phyloP scores from a whole-genome alignment of 2,797 vertebrate genomes.

The Urosaurus nigricauda region DNA sequence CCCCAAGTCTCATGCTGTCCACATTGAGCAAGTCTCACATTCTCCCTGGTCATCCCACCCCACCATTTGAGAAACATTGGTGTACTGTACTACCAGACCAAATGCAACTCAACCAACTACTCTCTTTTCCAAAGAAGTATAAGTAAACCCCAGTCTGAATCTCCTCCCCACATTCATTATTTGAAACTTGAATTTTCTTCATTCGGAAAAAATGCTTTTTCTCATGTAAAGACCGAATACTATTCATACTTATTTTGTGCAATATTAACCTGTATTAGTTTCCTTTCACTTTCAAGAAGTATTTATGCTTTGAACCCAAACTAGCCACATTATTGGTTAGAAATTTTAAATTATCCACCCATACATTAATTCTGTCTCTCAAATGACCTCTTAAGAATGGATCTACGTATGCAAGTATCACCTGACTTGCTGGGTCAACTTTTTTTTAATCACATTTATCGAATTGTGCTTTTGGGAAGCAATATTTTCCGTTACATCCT shows the following conservation, averaged over 20 bases:
- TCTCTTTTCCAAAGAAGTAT: too few species aligned
- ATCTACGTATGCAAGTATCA: background rate
- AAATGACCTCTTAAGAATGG: background rate
- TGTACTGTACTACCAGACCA: too few species aligned
- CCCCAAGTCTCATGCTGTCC: too few species aligned
- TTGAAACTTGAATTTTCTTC: background rate
- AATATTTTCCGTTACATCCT: background rate
- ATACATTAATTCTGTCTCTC: background rate
- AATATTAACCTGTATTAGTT: too few species aligned
- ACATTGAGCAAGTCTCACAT: too few species aligned
- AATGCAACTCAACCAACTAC: background rate
- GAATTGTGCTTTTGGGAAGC: background rate
- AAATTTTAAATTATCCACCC: background rate
- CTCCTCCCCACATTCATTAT: background rate
- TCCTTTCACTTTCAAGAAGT: background rate
- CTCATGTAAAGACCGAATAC: background rate
- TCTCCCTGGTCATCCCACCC: too few species aligned
- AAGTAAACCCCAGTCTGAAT: background rate
- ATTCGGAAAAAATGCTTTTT: background rate
- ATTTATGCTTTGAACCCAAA: too few species aligned
- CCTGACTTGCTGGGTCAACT: background rate
- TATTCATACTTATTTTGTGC: too few species aligned
- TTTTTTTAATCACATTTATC: background rate
- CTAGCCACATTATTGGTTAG: background rate
- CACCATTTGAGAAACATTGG: too few species aligned